Base-by-base conservation (phyloP, 1,140 invertebrate species). In the Papilio machaon region DNA sequence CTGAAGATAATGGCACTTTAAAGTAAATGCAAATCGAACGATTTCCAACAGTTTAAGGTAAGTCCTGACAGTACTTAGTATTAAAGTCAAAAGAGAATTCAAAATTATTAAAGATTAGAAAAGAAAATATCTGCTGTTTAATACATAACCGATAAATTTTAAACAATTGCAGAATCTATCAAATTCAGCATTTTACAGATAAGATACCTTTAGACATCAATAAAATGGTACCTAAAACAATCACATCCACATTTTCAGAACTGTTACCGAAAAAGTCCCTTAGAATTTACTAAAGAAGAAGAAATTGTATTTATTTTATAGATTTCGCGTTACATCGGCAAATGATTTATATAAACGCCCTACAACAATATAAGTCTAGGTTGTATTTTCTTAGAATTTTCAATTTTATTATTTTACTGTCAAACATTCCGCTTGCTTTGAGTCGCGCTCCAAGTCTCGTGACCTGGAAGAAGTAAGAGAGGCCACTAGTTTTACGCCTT, bases 11-110 rank as follows among this genome's bases (percentile, higher is more conserved):
- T 70, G 64, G 30, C 64, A 70, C 64, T 70, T 38, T 3, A 7
- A 70, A 35, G 64, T 70, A 70, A 70, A 70, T 70, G 64, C 64
- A 70, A 70, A 70, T 70, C 64, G 64, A 70, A 70, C 64, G 64
- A 70, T 70, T 70, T 70, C 64, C 11, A 70, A 70, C 64, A 70
- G 64, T 70, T 70, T 70, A 70, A 35, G 23, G 64, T 70, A 70
- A 70, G 30, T 70, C 64, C 30, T 70, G 3, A 0, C 60, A 70
- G 11, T 67, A 35, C 64, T 70, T 70, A 4, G 23, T 38, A 70
- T 70, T 70, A 70, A 70, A 70, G 23, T 35, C 64, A 17, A 70
- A 70, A 70, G 30, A 38, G 2, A 70, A 70, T 30, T 10, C 4
- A 30, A 52, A 52, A 9, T 30, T 30, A 64, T 8, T 23, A 30